Evolutionary conservation across 1,140 invertebrate genomes (phyloP).

Genomic region (Microplitis mediator): DNA sequence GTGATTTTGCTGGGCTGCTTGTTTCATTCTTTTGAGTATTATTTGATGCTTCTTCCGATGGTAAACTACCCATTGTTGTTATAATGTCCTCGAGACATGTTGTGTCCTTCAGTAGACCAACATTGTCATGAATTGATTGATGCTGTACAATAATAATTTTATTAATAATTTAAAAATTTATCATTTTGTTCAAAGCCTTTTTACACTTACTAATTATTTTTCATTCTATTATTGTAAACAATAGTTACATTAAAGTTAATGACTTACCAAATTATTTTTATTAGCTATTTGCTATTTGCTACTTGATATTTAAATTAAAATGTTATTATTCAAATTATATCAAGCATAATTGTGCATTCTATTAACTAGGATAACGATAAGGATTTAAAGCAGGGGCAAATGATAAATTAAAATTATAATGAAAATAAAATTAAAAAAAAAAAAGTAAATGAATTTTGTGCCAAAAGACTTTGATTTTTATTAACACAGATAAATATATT

Average conservation of each 20-base stretch:
- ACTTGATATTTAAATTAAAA: not conserved
- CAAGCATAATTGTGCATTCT: not conserved
- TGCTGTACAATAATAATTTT: conserved; percentile 11
- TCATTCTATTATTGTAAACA: not conserved
- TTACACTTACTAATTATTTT: not conserved
- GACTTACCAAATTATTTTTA: not conserved
- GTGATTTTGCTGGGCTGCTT: not conserved
- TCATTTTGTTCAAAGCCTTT: not conserved
- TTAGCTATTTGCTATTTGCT: not conserved
- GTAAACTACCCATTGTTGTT: conserved; percentile 39
- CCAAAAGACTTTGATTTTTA: conserved; percentile 52
- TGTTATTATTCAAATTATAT: not conserved
- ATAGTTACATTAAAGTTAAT: not conserved
- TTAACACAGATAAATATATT: conserved; percentile 42
- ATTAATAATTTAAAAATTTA: not conserved
- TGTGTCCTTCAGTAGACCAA: conserved; percentile 31
- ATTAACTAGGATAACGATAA: conserved; percentile 13
- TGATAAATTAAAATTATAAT: not conserved
- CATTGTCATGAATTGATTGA: conserved; percentile 4
- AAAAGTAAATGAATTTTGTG: conserved; percentile 37
- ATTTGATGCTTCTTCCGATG: conserved; percentile 40
- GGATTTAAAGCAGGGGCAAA: conserved; percentile 40
- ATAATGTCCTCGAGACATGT: conserved; percentile 31
- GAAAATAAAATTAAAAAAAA: conserved; percentile 31
- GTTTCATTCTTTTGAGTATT: conserved; percentile 42